Evolutionary conservation across 1,140 invertebrate genomes (phyloP).

Genomic region (Drosophila pruinosa): DNA sequence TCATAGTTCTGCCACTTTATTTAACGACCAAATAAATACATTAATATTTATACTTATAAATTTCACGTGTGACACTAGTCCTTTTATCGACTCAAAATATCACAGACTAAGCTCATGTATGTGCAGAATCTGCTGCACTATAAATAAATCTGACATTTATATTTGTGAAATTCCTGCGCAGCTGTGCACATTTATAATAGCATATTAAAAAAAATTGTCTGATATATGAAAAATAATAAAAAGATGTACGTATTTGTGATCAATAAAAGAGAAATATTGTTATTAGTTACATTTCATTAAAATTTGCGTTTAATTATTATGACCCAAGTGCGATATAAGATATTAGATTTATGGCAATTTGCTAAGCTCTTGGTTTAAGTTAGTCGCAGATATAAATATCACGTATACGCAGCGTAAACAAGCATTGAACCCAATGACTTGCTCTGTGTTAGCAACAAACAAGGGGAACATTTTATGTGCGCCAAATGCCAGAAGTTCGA

Average conservation of each 20-base stretch:
- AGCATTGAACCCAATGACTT: conserved; percentile 12
- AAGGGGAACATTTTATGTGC: not conserved
- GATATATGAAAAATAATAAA: not conserved
- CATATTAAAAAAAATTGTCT: not conserved
- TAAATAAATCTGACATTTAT: not conserved
- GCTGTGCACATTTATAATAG: not conserved
- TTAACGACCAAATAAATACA: conserved; percentile 33
- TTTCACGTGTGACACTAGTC: not conserved
- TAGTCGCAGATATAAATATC: conserved; percentile 23
- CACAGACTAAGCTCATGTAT: not conserved
- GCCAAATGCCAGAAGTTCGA: conserved; percentile 30
- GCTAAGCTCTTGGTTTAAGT: not conserved
- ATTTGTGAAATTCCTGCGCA: not conserved
- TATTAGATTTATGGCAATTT: not conserved
- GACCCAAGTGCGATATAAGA: not conserved
- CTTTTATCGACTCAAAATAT: not conserved
- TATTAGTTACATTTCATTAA: not conserved
- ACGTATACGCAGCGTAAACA: conserved; percentile 29
- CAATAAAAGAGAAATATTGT: not conserved
- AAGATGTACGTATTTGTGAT: too few relatives aligned
- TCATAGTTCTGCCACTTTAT: conserved; percentile 41
- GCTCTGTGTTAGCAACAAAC: not conserved
- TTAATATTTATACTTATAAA: conserved; percentile 54
- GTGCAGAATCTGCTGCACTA: not conserved
- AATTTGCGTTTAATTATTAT: not conserved